A percentile compares a stretch with the other conserved stretches of the same genome.
Evolutionary conservation across 1,140 invertebrate genomes (phyloP).

Genomic region (Drosophila murphyi): DNA sequence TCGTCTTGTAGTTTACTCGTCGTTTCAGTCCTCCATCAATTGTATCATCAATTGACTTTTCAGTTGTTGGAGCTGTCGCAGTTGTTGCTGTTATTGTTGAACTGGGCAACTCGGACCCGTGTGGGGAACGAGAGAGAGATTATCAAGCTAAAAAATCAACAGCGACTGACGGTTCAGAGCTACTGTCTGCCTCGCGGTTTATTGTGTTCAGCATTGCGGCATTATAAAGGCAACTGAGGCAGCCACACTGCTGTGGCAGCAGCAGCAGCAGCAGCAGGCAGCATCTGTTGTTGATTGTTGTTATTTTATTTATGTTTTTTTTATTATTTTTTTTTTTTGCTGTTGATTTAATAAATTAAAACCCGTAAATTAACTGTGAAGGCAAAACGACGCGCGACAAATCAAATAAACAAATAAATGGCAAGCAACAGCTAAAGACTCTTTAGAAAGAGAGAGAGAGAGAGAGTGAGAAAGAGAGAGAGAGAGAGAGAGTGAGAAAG

Average conservation of each 20-base stretch:
- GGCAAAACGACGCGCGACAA: constrained; percentile 69
- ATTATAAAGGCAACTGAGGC: constrained; percentile 27
- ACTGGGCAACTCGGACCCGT: constrained; percentile 9
- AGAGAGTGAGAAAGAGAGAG: neutral
- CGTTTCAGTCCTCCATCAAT: constrained; percentile 51
- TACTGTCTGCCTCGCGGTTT: neutral
- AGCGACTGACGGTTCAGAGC: constrained; percentile 40
- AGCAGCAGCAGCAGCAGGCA: neutral
- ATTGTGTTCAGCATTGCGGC: constrained; percentile 15
- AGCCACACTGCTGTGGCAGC: constrained; percentile 2
- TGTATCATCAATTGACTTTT: constrained; percentile 69
- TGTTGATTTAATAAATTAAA: constrained; percentile 74
- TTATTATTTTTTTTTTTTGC: constrained; percentile 11
- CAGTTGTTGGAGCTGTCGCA: constrained; percentile 24
- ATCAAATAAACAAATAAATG: constrained; percentile 65
- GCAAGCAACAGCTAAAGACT: constrained; percentile 34
- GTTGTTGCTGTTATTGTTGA: constrained; percentile 18
- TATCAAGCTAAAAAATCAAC: constrained; percentile 65
- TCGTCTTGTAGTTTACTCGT: constrained; percentile 42
- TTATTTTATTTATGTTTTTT: neutral
- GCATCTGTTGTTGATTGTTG: constrained; percentile 56
- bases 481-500: neutral
- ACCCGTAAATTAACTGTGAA: constrained; percentile 71
- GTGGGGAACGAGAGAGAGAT: constrained; percentile 32
- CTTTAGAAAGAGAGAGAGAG: neutral